Evolutionary conservation across 2,797 vertebrate genomes (phyloP), one percentile per base, ranked within the genome.

Genomic region (Heliangelus exortis): DNA sequence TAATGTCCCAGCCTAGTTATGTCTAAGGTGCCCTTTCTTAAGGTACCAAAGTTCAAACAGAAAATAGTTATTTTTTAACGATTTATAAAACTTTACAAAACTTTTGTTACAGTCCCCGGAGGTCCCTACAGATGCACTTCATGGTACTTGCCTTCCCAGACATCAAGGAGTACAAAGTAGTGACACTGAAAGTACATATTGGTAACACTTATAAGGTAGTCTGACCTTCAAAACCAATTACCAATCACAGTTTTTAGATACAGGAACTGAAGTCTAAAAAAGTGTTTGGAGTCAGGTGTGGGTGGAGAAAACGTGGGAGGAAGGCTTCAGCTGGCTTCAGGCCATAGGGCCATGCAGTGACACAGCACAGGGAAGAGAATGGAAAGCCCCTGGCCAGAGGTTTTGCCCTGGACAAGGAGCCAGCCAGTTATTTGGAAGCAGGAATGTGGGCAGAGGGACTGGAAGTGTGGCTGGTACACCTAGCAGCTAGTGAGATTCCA

Each of bases 401-500:
- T 78, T 18, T 54, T 59, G 23, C 23, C 53, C 59, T 19, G 34
- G 62, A 28, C 45, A 54, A 62, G 81, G 16, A 68, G 47, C 7
- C 29, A 54, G 11, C 36, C 41, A 31, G 36, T 55, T 90, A 59
- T 23, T 68, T 31, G 41, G 39, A 39, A 91, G 41, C 22, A 62
- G 59, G 34, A 85, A 71, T 0, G 1, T 26, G 31, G 69, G 28
- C 57, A 83, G 34, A 74, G 81, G 67, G 21, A 84, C 23, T 54
- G 78, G 83, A 55, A 61, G 26, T 6, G 9, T 26, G 39, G 74
- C 58, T 57, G 43, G 23, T 43, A 53, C 17, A 31, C 25, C 55
- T 29, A 55, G 67, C 23, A 21, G 18, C 55, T 93, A 92, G 94
- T 82, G 84, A 96, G 91, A 59, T 63, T 84, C 81, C 53, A 25